phyloP scores from a whole-genome alignment of 2,888 invertebrate genomes.

The Nomada fabriciana region DNA sequence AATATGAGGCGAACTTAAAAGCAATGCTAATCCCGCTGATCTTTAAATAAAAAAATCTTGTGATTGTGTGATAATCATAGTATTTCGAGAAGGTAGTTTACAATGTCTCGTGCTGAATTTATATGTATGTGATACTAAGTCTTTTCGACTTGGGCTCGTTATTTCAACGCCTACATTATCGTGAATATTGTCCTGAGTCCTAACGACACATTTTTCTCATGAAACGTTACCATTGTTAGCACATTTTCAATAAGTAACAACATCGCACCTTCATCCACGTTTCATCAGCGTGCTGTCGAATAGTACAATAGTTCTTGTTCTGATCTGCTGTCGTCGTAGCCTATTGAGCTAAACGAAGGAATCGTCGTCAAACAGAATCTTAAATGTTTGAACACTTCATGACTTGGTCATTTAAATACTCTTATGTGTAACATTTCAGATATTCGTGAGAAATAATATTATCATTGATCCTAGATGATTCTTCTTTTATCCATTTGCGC shows the following conservation, averaged over 20 bases:
- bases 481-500: too few relatives aligned
- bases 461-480: too few relatives aligned
- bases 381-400: background rate
- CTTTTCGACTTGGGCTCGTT: conserved; percentile 23
- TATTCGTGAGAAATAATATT: background rate
- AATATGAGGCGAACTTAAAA: conserved; percentile 64
- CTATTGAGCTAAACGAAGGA: background rate
- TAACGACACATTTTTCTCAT: background rate
- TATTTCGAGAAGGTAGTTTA: conserved; percentile 65
- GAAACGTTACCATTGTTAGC: background rate
- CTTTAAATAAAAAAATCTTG: conserved; percentile 46
- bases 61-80: conserved; percentile 75
- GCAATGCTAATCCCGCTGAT: conserved; percentile 71
- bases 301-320: too few relatives aligned
- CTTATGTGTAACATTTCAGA: background rate
- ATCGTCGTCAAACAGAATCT: background rate
- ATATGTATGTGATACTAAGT: conserved; percentile 64
- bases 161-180: conserved; percentile 11
- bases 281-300: too few relatives aligned
- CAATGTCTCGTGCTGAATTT: conserved; percentile 47
- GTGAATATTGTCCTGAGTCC: background rate
- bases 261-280: too few relatives aligned
- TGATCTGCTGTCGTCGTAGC: too few relatives aligned
- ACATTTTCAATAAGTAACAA: background rate
- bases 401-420: background rate